Evolutionary conservation across 2,888 invertebrate species (phyloP).

Genomic region (Caenorhabditis wallacei): DNA sequence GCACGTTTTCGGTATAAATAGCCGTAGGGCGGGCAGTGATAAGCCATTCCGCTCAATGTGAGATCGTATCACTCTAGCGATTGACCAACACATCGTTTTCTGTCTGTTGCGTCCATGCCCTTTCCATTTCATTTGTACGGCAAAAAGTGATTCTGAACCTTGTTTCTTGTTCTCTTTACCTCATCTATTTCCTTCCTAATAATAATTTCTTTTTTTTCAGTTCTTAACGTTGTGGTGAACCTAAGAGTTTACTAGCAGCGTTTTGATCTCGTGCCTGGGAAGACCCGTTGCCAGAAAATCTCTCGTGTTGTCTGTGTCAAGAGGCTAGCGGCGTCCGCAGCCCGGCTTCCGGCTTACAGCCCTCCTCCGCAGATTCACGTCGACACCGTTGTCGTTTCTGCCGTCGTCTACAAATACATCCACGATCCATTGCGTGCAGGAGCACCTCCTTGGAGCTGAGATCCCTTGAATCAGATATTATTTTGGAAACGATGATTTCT

Average conservation of each 20-base stretch:
- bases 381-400: constrained; percentile 41
- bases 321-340: constrained; percentile 72
- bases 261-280: constrained; percentile 60
- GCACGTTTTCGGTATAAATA: constrained; percentile 46
- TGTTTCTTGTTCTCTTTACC: neutral
- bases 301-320: constrained; percentile 50
- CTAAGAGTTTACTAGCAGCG: constrained; percentile 49
- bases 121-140: constrained; percentile 6
- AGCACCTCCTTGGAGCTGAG: constrained; percentile 69
- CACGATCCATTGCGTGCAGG: constrained; percentile 57
- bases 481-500: constrained; percentile 47
- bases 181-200: neutral
- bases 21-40: constrained; percentile 36
- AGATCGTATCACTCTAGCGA: constrained; percentile 25
- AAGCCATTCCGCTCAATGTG: constrained; percentile 39
- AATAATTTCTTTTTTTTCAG: constrained; percentile 44
- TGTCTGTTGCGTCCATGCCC: constrained; percentile 24
- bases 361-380: constrained; percentile 29
- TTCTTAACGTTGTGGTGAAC: constrained; percentile 60
- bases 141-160: neutral
- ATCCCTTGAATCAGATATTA: constrained; percentile 21
- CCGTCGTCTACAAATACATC: constrained; percentile 43
- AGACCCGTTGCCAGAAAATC: constrained; percentile 74
- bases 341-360: constrained; percentile 58
- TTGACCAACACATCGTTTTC: constrained; percentile 30